phyloP scores from a whole-genome alignment of 2,797 vertebrate species.

The Hoplostethus mediterraneus region DNA sequence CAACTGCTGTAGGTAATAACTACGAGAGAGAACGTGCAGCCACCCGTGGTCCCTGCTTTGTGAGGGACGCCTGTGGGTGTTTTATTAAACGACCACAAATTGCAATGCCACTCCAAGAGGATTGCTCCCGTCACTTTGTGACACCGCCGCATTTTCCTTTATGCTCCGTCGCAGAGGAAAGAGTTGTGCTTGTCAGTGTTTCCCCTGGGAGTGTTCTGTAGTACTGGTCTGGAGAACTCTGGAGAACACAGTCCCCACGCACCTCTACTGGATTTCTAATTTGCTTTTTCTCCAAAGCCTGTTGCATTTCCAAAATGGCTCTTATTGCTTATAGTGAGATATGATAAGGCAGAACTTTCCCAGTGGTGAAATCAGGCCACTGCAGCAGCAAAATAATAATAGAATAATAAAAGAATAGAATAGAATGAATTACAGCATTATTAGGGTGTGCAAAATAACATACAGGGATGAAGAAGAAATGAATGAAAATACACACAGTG shows the following conservation, averaged over 20 bases:
- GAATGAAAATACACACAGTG: too few relatives aligned
- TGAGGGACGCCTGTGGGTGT: constrained; percentile 30
- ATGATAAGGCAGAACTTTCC: background rate
- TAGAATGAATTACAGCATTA: too few relatives aligned
- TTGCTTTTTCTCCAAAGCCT: constrained; percentile 6
- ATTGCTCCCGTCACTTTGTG: constrained; percentile 20
- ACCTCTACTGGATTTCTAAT: constrained; percentile 7
- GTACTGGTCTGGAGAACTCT: constrained; percentile 10
- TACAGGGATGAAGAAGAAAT: too few relatives aligned
- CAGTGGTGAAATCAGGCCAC: too few relatives aligned
- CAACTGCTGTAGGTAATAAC: constrained; percentile 53
- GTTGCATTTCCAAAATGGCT: background rate
- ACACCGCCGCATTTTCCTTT: constrained; percentile 14
- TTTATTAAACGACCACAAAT: constrained; percentile 51
- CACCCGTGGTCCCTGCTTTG: constrained; percentile 6
- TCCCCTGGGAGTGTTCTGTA: constrained; percentile 6
- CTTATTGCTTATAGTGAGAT: background rate
- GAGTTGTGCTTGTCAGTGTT: constrained; percentile 8
- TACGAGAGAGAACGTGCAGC: constrained; percentile 29
- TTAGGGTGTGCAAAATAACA: too few relatives aligned
- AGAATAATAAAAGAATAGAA: background rate
- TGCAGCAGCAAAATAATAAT: background rate
- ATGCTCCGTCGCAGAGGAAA: too few relatives aligned
- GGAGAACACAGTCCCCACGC: constrained; percentile 7
- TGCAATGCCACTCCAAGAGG: constrained; percentile 1